Evolutionary conservation across 2,888 invertebrate genomes (phyloP).

Genomic region (Anorthoa munda): DNA sequence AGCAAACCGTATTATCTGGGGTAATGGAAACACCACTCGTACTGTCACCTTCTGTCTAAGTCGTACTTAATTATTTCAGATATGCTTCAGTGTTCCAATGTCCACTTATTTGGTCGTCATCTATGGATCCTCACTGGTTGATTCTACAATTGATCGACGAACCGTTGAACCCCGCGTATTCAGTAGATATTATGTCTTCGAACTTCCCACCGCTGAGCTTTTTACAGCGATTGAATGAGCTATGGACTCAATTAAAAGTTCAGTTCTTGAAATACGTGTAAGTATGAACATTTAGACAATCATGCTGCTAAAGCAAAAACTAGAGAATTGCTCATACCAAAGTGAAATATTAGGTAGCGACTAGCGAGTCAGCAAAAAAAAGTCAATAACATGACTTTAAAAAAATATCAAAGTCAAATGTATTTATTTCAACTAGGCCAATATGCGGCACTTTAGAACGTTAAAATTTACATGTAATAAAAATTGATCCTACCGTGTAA

Average conservation of each 20-base stretch:
- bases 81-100: conserved; percentile 73
- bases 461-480: no score
- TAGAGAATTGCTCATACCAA: not conserved
- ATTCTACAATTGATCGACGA: conserved; percentile 75
- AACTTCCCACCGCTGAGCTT: conserved; percentile 75
- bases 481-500: no score
- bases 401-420: no score
- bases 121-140: conserved; percentile 75
- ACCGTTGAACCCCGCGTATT: conserved; percentile 75
- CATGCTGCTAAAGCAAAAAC: not conserved
- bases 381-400: no score
- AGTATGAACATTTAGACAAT: conserved; percentile 39
- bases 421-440: no score
- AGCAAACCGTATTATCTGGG: not conserved
- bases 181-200: conserved; percentile 61
- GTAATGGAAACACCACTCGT: no score
- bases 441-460: no score
- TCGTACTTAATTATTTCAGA: conserved; percentile 63
- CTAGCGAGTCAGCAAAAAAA: not conserved
- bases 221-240: conserved; percentile 69
- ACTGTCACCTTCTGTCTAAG: not conserved
- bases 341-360: not conserved
- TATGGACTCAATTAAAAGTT: conserved; percentile 62
- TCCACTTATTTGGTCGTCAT: conserved; percentile 75
- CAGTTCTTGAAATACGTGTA: conserved; percentile 53